A percentile compares a stretch with the other conserved stretches of the same genome.
Conservation (phyloP, 1,140 invertebrate species). For the Penaeus indicus region DNA sequence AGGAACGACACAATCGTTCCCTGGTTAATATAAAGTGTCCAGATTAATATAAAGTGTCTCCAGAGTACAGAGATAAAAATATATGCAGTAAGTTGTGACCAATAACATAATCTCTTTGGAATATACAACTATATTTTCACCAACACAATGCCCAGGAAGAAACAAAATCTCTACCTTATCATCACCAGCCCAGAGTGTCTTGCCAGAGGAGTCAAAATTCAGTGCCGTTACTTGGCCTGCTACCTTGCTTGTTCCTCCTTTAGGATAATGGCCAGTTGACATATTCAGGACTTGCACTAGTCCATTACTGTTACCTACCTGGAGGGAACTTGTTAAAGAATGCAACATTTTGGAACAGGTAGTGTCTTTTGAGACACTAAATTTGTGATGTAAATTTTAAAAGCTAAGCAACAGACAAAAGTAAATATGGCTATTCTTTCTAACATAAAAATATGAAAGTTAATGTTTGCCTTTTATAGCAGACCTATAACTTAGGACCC, state of each 20-base stretch:
- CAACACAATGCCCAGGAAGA: conserved; percentile 54
- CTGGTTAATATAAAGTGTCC: neutral
- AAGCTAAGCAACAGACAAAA: too few relatives aligned
- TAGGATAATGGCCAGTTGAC: conserved; percentile 86
- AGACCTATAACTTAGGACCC: neutral
- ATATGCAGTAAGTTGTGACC: neutral
- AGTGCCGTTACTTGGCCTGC: conserved; percentile 82
- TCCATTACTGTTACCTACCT: conserved; percentile 84
- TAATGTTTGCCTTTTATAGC: too few relatives aligned
- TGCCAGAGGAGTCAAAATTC: conserved; percentile 83
- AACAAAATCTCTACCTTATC: conserved; percentile 76
- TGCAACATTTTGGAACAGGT: neutral
- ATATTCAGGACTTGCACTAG: conserved; percentile 86
- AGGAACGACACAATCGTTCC: conserved; percentile 76
- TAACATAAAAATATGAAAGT: too few relatives aligned
- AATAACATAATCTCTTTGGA: neutral
- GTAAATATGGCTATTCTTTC: too few relatives aligned
- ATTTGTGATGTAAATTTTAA: too few relatives aligned
- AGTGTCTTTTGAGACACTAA: too few relatives aligned
- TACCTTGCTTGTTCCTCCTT: conserved; percentile 81
- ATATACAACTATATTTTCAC: too few relatives aligned
- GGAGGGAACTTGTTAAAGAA: neutral
- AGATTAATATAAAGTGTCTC: too few relatives aligned
- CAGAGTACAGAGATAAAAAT: too few relatives aligned
- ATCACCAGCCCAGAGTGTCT: conserved; percentile 87